Conservation (phyloP, 2,888 invertebrate species). For the Plagodis dolabraria region DNA sequence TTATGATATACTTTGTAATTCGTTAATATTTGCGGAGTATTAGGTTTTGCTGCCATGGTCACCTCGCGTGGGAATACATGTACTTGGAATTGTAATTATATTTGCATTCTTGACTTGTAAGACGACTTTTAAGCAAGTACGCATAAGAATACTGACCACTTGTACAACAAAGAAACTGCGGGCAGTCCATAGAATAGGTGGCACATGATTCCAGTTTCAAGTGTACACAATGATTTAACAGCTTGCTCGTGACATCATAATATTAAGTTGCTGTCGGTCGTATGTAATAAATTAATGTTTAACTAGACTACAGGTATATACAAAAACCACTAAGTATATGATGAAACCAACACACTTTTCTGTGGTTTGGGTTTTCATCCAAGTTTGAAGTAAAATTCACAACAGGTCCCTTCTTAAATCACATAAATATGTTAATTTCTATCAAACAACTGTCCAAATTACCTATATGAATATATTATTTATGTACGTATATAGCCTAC, state of each 20-base stretch:
- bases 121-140: slow-evolving; percentile 47
- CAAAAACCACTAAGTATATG: no score
- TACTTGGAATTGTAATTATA: slow-evolving; percentile 63
- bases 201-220: slow-evolving; percentile 16
- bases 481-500: no score
- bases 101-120: slow-evolving; percentile 59
- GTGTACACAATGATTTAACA: slow-evolving; percentile 29
- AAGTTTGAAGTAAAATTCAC: no score
- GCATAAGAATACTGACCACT: slow-evolving; percentile 41
- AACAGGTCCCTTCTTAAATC: no score
- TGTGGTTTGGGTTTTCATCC: no score
- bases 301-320: no score
- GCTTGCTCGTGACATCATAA: slow-evolving; percentile 29
- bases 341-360: no score
- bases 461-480: no score
- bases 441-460: no score
- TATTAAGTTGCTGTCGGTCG: no score
- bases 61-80: slow-evolving; percentile 66
- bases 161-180: slow-evolving; percentile 48
- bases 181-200: slow-evolving; percentile 5
- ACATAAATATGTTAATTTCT: no score
- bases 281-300: no score
- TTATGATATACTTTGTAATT: slow-evolving; percentile 5
- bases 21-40: slow-evolving; percentile 4
- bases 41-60: slow-evolving; percentile 38